Percentiles rank a stretch among this genome's conserved stretches.
These are phyloP conservation scores for Aeoliscus strigatus DNA, from an alignment of 2,797 vertebrate genomes.

Conservation along the genomic window DNA sequence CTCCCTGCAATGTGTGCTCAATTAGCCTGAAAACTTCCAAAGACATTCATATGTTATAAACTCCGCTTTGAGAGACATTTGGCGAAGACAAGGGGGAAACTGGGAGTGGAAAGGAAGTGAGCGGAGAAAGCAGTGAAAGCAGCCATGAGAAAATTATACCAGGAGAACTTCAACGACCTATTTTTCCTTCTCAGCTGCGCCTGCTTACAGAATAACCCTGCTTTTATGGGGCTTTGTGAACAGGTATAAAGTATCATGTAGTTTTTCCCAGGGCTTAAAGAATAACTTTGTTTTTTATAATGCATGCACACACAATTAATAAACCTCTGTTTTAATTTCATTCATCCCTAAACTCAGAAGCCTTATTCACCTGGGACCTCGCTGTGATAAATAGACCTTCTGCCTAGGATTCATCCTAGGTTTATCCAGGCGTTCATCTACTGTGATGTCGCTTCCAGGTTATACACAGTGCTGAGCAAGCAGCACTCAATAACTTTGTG, in stretches of 20 bases:
- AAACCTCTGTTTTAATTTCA: too few species aligned
- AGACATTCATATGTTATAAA: constrained; percentile 46
- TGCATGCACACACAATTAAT: too few species aligned
- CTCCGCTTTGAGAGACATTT: constrained; percentile 40
- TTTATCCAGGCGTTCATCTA: constrained; percentile 65
- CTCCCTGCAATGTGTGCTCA: constrained; percentile 34
- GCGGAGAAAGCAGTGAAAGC: constrained; percentile 23
- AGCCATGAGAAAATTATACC: constrained; percentile 56
- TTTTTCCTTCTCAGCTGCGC: constrained; percentile 45
- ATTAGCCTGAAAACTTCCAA: constrained; percentile 34
- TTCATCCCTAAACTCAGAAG: constrained; percentile 1
- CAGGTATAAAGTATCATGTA: too few species aligned
- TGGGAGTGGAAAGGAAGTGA: constrained; percentile 58
- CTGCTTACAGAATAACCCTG: constrained; percentile 49
- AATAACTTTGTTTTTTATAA: constrained; percentile 8
- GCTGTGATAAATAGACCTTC: constrained; percentile 38
- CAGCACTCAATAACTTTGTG: constrained; percentile 33
- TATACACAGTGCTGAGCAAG: constrained; percentile 38
- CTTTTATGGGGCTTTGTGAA: constrained; percentile 37
- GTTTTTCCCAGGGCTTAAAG: too few species aligned
- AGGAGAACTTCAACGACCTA: constrained; percentile 32
- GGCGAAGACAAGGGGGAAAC: constrained; percentile 42
- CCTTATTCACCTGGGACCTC: constrained; percentile 3
- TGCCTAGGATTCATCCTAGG: constrained; percentile 40
- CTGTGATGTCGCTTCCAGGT: constrained; percentile 54